A percentile compares a stretch with the other conserved stretches of the same genome.
phyloP scores from a whole-genome alignment of 2,797 vertebrate species.

The Neosilurus mollespiculum region DNA sequence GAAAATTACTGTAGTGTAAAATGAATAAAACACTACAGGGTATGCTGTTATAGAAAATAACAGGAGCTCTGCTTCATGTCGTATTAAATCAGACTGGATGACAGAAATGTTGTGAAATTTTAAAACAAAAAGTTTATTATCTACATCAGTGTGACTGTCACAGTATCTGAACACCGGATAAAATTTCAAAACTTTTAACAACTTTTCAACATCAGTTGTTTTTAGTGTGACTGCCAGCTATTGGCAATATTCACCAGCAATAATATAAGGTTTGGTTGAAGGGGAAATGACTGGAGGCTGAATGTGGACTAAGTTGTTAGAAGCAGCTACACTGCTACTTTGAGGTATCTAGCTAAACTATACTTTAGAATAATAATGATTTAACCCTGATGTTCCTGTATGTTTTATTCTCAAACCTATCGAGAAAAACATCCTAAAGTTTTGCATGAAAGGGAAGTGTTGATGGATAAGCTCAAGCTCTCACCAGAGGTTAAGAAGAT shows the following conservation, averaged over 20 bases:
- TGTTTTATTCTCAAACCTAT: neutral
- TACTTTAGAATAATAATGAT: neutral
- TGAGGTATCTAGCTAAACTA: neutral
- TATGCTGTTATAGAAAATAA: neutral
- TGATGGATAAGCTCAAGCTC: neutral
- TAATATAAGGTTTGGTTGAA: neutral
- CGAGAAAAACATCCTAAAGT: neutral
- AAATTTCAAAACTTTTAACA: neutral
- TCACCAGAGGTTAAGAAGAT: neutral
- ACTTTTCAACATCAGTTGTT: neutral
- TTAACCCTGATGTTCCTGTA: neutral
- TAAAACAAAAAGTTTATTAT: neutral
- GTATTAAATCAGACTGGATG: neutral
- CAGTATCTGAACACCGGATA: neutral
- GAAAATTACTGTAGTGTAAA: neutral
- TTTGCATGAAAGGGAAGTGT: neutral
- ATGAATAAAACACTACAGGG: neutral
- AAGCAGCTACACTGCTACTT: neutral
- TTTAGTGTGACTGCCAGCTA: neutral
- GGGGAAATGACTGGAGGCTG: neutral
- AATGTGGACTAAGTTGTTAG: neutral
- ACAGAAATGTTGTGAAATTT: neutral
- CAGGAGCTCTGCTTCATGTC: neutral
- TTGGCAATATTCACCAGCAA: neutral
- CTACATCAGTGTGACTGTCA: neutral